Conservation (phyloP, 1,140 invertebrate genomes). For the Proctacanthus coquilletti region DNA sequence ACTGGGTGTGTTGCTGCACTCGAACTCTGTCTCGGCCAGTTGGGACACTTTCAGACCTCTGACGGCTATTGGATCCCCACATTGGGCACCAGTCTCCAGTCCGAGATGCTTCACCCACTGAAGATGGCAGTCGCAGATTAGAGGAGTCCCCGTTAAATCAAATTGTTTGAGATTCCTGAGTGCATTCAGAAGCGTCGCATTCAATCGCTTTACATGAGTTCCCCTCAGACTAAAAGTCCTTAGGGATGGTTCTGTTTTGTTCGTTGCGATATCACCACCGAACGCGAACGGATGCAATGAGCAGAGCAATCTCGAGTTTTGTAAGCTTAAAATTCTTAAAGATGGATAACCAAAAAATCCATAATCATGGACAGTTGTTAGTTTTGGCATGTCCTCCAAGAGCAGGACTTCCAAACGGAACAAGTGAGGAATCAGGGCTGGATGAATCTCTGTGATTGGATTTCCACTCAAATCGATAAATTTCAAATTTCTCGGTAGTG, state of each 20-base stretch:
- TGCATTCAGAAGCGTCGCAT: not conserved
- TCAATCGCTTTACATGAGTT: not conserved
- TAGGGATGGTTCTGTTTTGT: conserved; percentile 1
- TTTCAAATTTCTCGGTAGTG: not conserved
- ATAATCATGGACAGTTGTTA: not conserved
- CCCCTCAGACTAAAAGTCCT: too few species aligned
- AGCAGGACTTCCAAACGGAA: not conserved
- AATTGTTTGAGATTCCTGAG: not conserved
- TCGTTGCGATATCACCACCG: not conserved
- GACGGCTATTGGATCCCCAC: not conserved
- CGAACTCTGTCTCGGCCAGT: not conserved
- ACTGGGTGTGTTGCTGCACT: not conserved
- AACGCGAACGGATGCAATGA: not conserved
- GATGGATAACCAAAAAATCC: not conserved
- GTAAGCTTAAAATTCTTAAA: not conserved
- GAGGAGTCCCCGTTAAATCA: not conserved
- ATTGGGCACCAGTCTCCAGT: not conserved
- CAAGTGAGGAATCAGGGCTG: not conserved
- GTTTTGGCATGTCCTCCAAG: not conserved
- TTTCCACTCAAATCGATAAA: not conserved
- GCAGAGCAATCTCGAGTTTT: not conserved
- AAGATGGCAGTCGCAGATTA: not conserved
- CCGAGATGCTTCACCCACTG: not conserved
- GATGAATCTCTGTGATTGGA: not conserved
- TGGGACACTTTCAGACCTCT: not conserved